Base-by-base conservation (phyloP, 2,888 invertebrate species). In the Cinara cedri region DNA sequence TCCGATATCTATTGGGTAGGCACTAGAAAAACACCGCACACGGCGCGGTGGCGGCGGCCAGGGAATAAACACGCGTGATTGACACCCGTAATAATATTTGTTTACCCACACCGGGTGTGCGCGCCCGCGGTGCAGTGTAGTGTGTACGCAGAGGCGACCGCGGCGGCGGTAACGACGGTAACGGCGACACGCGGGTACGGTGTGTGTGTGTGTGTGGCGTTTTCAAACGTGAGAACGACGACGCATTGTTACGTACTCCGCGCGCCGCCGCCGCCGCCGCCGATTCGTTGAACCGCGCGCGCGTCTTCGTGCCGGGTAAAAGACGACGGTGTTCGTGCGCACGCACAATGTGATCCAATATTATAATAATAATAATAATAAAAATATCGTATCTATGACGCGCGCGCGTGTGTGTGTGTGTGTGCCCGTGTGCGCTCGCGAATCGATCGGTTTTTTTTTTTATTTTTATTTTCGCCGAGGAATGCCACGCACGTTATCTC, bases 171-270 rank as follows among this genome's bases (percentile, higher is more conserved):
- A n/a, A n/a, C n/a, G 44, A 16, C 19, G 65, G 13, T 21, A 19
- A 11, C 14, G n/a, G n/a, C n/a, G n/a, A n/a, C 21, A 8, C 62
- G 14, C 6, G 13, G 54, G 34, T 34, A 57, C 34, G 70, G 49
- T 49, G 0, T 26, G 51, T 55, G n/a, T n/a, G n/a, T 21, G 51
- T 21, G 24, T 6, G 49, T 51, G 70, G 78, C 57, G 60, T 60
- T 62, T 68, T 78, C 34, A 51, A 78, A 78, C 78, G 78, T 78
- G 78, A 68, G 78, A 78, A 78, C 76, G 46, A n/a, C 19, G 21
- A 19, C 24, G 44, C 10, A 24, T 16, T 46, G 44, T 46, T 57
- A n/a, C 54, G 13, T 13, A 24, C 13, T n/a, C 4, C 8, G n/a
- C 4, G 9, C 19, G 24, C 44, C 26, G 24, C 42, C 16, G 21